phyloP scores from a whole-genome alignment of 1,140 invertebrate genomes.

The Mizuhopecten yessoensis region DNA sequence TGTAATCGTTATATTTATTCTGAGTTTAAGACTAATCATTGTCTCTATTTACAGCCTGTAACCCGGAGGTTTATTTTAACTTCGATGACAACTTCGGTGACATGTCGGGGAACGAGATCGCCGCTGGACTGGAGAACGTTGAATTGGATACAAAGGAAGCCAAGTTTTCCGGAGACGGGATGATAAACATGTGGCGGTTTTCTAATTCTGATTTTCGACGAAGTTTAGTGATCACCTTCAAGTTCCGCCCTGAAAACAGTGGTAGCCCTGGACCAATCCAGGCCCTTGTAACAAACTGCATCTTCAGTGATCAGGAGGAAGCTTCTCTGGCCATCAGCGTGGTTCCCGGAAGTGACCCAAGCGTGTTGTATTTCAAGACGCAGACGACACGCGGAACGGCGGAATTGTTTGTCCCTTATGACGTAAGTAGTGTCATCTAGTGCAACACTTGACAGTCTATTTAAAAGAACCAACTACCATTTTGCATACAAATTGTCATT shows the following conservation, averaged over 20 bases:
- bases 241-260: constrained; percentile 17
- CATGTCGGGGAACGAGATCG: constrained; percentile 42
- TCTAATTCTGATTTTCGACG: constrained; percentile 50
- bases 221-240: constrained; percentile 46
- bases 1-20: no score
- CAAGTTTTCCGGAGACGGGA: constrained; percentile 47
- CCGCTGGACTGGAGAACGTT: constrained; percentile 43
- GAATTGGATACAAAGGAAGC: constrained; percentile 44
- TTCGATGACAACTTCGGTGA: constrained; percentile 52
- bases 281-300: constrained; percentile 56
- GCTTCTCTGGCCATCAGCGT: constrained; percentile 49
- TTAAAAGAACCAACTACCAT: no score
- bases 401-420: constrained; percentile 41
- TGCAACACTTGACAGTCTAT: no score
- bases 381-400: constrained; percentile 37
- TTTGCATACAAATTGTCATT: no score
- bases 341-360: neutral
- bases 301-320: constrained; percentile 54
- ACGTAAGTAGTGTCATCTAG: no score
- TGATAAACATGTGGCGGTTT: constrained; percentile 53
- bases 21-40: no score
- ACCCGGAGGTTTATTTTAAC: constrained; percentile 48
- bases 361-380: constrained; percentile 48
- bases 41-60: constrained; percentile 48
- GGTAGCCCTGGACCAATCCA: constrained; percentile 9